Evolutionary conservation across 2,113 vertebrate species (phyloP).

Genomic region (Nibea albiflora): DNA sequence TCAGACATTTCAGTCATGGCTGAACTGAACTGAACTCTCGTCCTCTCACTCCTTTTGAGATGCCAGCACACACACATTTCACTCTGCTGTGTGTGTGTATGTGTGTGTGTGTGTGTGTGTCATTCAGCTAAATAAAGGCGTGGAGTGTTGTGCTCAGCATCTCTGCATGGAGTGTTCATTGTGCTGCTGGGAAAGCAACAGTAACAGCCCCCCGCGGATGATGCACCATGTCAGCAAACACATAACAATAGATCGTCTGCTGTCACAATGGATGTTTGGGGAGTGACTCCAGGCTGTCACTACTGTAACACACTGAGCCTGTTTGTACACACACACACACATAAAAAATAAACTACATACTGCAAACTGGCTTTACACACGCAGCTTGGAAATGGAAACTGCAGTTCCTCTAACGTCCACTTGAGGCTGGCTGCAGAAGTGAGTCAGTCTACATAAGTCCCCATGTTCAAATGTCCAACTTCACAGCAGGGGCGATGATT

Average conservation of each 20-base stretch:
- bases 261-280: conserved; percentile 48
- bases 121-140: conserved; percentile 74
- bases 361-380: too few species aligned
- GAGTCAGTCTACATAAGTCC: too few species aligned
- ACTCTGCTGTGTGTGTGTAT: neutral
- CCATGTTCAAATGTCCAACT: too few species aligned
- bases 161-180: conserved; percentile 74
- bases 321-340: neutral
- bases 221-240: conserved; percentile 84
- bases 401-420: too few species aligned
- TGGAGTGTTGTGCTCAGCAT: conserved; percentile 81
- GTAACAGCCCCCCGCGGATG: conserved; percentile 66
- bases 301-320: conserved; percentile 15
- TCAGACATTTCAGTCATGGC: too few species aligned
- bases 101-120: conserved; percentile 46
- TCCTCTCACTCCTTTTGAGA: too few species aligned
- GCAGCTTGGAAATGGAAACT: too few species aligned
- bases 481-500: too few species aligned
- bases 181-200: conserved; percentile 73
- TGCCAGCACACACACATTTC: too few species aligned
- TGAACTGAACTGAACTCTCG: too few species aligned
- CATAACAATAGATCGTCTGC: conserved; percentile 79
- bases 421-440: too few species aligned
- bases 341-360: neutral
- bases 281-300: conserved; percentile 53